Percentiles rank a stretch among this genome's conserved stretches.
phyloP scores from a whole-genome alignment of 2,888 invertebrate species.

The Machimus rusticus region DNA sequence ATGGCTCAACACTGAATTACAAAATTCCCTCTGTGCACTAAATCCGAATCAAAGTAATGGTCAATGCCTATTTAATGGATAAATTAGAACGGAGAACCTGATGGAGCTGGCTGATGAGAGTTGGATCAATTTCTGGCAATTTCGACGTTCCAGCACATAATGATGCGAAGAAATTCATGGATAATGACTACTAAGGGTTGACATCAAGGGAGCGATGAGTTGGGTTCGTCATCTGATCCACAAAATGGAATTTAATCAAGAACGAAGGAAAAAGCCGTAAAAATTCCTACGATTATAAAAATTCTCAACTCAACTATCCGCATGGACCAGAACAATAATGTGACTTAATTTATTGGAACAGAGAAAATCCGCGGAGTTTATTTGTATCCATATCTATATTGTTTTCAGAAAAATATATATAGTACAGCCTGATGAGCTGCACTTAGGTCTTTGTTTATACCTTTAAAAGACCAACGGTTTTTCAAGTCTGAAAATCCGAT shows the following conservation, averaged over 20 bases:
- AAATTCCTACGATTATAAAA: constrained; percentile 44
- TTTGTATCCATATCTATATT: background rate
- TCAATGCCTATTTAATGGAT: background rate
- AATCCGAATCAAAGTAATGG: background rate
- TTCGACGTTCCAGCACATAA: background rate
- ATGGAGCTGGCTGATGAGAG: background rate
- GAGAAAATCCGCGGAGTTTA: background rate
- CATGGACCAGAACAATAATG: background rate
- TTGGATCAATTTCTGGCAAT: constrained; percentile 13
- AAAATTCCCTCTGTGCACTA: background rate
- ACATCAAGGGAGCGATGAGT: background rate
- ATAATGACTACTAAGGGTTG: background rate
- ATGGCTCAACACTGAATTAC: background rate
- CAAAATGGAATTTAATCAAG: constrained; percentile 24
- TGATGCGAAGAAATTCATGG: background rate
- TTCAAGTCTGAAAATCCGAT: too few species aligned
- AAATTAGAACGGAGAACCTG: background rate
- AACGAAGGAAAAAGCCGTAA: constrained; percentile 12
- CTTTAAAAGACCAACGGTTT: background rate
- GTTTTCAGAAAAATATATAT: background rate
- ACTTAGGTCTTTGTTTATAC: background rate
- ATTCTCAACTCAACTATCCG: background rate
- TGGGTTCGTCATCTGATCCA: background rate
- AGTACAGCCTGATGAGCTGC: background rate
- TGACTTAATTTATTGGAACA: background rate